Percentiles rank a stretch among this genome's conserved stretches.
Conservation (phyloP, 2,113 vertebrate genomes). For the Actinemys pallida region DNA sequence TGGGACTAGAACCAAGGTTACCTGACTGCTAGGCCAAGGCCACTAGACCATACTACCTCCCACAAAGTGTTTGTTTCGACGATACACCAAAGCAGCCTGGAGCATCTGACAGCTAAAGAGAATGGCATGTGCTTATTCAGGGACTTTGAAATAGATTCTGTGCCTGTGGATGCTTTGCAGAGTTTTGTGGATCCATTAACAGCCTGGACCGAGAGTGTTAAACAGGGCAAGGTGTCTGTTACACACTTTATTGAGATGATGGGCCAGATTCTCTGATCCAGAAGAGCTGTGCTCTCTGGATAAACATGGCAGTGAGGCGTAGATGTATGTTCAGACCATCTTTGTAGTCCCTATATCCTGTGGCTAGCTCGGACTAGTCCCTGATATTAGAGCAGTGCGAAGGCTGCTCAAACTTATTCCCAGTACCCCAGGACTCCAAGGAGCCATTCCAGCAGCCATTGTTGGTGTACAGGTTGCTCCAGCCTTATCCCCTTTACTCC, state of each 20-base stretch:
- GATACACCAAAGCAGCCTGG: not conserved
- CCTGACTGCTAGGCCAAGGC: not conserved
- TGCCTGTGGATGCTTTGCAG: not conserved
- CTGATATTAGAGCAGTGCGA: not conserved
- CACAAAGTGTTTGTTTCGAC: not conserved
- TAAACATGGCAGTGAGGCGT: not conserved
- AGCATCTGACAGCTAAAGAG: not conserved
- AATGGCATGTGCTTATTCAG: not conserved
- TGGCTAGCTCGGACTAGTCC: not conserved
- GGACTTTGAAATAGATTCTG: not conserved
- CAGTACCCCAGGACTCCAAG: no score
- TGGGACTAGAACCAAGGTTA: not conserved
- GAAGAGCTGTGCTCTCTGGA: not conserved
- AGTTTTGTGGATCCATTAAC: not conserved
- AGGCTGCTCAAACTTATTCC: not conserved
- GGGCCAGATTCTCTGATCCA: not conserved
- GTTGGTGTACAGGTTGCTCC: no score
- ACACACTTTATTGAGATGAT: not conserved
- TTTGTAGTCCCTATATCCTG: not conserved
- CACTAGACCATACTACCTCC: not conserved
- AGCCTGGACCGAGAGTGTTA: not conserved
- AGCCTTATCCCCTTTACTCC: not conserved
- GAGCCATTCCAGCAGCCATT: no score
- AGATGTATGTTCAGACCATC: not conserved
- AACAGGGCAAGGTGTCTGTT: not conserved